Conservation (phyloP, 1,140 invertebrate species). For the Drosophila repleta region DNA sequence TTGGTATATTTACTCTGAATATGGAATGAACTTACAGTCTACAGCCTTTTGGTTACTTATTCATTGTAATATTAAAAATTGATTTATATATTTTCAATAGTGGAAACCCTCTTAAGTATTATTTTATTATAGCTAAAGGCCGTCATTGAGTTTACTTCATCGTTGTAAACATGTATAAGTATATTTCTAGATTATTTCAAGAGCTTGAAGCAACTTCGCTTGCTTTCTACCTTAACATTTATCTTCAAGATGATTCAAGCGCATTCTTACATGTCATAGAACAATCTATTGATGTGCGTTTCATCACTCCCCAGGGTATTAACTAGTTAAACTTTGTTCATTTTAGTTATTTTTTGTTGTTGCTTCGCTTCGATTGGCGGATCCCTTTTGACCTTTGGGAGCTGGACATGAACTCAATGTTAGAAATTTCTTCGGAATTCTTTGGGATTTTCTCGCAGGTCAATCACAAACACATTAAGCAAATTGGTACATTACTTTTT, state of each 20-base stretch:
- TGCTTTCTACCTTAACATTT: background rate
- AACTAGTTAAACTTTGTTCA: slow-evolving; percentile 3
- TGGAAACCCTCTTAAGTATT: too few species aligned
- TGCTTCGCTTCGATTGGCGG: slow-evolving; percentile 1
- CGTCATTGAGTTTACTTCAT: too few species aligned
- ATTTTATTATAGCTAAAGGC: too few species aligned
- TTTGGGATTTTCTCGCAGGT: slow-evolving; percentile 45
- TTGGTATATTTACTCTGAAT: too few species aligned
- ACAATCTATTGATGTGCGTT: background rate
- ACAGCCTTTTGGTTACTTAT: too few species aligned
- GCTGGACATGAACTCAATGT: slow-evolving; percentile 15
- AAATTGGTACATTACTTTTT: slow-evolving; percentile 70
- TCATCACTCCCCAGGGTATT: slow-evolving; percentile 2
- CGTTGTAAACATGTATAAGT: too few species aligned
- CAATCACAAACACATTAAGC: slow-evolving; percentile 74
- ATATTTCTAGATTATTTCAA: too few species aligned
- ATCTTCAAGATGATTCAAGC: background rate
- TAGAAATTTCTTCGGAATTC: slow-evolving; percentile 13
- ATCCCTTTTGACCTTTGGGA: slow-evolving; percentile 34
- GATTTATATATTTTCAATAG: too few species aligned
- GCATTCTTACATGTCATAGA: background rate
- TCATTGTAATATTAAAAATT: too few species aligned
- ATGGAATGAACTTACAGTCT: too few species aligned
- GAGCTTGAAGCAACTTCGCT: background rate
- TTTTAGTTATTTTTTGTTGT: slow-evolving; percentile 3